These are phyloP conservation scores for Cynoglossus semilaevis DNA, from an alignment of 2,113 vertebrate species.

Conservation along the genomic window DNA sequence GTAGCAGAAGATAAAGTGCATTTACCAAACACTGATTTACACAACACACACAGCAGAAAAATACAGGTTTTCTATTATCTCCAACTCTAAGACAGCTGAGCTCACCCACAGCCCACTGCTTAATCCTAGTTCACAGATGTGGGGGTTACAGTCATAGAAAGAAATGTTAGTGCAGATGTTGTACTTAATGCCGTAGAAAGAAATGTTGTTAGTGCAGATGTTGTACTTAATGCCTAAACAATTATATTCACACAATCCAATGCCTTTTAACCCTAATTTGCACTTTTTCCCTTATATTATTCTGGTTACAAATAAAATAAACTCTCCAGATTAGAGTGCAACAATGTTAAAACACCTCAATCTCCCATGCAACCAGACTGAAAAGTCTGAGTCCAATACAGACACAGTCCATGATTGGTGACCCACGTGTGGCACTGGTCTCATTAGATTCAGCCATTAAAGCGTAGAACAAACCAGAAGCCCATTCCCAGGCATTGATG, in stretches of 20 bases:
- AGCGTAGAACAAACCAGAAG: neutral
- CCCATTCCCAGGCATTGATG: constrained; percentile 6
- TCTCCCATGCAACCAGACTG: neutral
- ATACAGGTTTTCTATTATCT: too few relatives aligned
- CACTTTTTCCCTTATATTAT: neutral
- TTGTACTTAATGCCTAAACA: too few relatives aligned
- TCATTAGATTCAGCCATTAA: constrained; percentile 28
- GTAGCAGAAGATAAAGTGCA: constrained; percentile 1
- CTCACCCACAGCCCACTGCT: too few relatives aligned
- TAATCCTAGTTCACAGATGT: too few relatives aligned
- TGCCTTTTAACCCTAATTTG: too few relatives aligned
- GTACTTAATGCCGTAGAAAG: too few relatives aligned
- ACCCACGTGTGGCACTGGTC: neutral
- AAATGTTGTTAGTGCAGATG: too few relatives aligned
- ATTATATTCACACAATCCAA: too few relatives aligned
- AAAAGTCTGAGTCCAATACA: neutral
- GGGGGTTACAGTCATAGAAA: too few relatives aligned
- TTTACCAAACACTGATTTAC: constrained; percentile 1
- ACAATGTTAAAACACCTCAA: neutral
- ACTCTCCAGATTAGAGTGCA: neutral
- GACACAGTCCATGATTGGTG: neutral
- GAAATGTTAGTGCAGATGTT: too few relatives aligned
- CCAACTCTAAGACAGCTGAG: too few relatives aligned
- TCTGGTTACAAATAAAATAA: neutral
- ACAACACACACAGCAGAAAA: too few relatives aligned